phyloP scores from a whole-genome alignment of 2,113 vertebrate species.

The Limnothrissa miodon region DNA sequence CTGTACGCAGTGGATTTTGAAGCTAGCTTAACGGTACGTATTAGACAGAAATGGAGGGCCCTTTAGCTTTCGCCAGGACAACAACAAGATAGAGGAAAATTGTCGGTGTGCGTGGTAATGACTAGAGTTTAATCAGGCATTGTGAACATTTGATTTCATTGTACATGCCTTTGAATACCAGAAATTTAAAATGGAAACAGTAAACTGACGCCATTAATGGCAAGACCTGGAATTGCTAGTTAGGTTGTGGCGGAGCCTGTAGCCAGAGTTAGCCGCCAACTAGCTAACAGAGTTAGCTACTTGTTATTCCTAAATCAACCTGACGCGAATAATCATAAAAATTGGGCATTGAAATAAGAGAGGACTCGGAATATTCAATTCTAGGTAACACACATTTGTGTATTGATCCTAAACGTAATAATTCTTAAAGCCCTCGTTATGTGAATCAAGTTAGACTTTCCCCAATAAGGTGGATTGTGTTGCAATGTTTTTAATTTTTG shows the following conservation, averaged over 20 bases:
- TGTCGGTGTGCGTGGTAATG: background rate
- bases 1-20: background rate
- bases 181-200: background rate
- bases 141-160: background rate
- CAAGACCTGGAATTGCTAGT: background rate
- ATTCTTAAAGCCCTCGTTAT: background rate
- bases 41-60: background rate
- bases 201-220: background rate
- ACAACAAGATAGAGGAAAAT: background rate
- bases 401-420: background rate
- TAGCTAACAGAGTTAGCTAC: slow-evolving; percentile 1
- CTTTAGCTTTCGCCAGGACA: background rate
- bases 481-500: background rate
- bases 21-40: background rate
- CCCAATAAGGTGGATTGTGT: background rate
- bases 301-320: slow-evolving; percentile 2
- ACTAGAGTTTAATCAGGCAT: background rate
- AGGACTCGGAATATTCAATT: background rate
- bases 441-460: background rate
- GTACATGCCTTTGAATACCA: background rate
- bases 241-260: background rate
- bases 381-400: background rate
- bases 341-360: background rate
- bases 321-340: background rate
- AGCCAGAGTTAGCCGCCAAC: background rate